Percentiles rank a stretch among this genome's conserved stretches.
Evolutionary conservation across 2,113 vertebrate genomes (phyloP).

Genomic region (Corythornis cristatus): DNA sequence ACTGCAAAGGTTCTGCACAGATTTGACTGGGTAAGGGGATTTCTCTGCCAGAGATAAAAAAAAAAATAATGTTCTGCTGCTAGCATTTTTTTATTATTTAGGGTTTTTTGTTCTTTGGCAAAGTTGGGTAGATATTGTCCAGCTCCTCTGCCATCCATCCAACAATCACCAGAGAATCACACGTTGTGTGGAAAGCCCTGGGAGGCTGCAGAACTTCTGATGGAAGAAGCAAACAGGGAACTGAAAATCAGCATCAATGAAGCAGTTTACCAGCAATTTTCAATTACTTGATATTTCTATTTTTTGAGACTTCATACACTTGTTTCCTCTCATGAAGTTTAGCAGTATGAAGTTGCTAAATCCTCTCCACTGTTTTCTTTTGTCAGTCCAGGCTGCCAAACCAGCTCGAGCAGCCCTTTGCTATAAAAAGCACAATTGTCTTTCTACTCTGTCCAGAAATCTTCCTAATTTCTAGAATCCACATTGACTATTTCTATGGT

Average conservation of each 20-base stretch:
- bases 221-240: not conserved
- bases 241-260: not conserved
- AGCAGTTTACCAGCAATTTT: not conserved
- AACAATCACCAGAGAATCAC: not conserved
- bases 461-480: constrained; percentile 50
- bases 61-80: not conserved
- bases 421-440: constrained; percentile 40
- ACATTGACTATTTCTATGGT: constrained; percentile 39
- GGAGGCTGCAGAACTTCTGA: not conserved
- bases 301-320: not conserved
- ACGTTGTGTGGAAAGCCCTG: not conserved
- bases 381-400: not conserved
- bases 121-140: too few relatives aligned
- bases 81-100: not conserved
- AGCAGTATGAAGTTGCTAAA: not conserved
- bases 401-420: not conserved
- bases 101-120: not conserved
- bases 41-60: not conserved
- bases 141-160: not conserved
- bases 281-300: not conserved
- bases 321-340: not conserved
- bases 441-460: constrained; percentile 47
- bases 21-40: not conserved
- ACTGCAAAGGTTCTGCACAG: not conserved
- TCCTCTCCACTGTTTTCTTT: not conserved